phyloP scores from a whole-genome alignment of 2,888 invertebrate species.

The Steinernema hermaphroditum region DNA sequence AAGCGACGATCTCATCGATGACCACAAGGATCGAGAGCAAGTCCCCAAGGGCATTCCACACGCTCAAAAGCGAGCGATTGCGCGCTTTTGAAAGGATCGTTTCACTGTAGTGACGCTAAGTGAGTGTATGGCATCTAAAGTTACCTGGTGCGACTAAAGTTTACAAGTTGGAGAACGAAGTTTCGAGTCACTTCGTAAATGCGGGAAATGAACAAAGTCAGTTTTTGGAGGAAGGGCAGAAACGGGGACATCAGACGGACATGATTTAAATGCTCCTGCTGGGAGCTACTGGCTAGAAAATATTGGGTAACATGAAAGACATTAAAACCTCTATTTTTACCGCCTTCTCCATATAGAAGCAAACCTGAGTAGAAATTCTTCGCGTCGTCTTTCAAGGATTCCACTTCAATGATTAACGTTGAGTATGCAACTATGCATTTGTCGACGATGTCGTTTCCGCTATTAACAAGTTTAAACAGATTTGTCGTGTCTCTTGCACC shows the following conservation, averaged over 20 bases:
- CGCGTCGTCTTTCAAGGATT: conserved; percentile 75
- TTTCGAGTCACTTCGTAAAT: conserved; percentile 77
- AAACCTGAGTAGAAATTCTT: conserved; percentile 73
- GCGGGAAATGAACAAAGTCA: conserved; percentile 76
- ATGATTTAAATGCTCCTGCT: conserved; percentile 33
- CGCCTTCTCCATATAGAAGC: conserved; percentile 75
- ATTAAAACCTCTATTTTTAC: no score
- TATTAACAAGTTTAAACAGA: conserved; percentile 23
- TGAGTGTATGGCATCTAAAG: not conserved
- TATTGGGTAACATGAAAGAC: no score
- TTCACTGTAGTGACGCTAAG: conserved; percentile 31
- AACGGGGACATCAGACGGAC: conserved; percentile 58
- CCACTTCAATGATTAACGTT: conserved; percentile 79
- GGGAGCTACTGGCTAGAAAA: conserved; percentile 2
- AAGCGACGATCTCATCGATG: conserved; percentile 48
- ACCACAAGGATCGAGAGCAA: conserved; percentile 48
- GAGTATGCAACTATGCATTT: conserved; percentile 78
- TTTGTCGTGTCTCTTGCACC: conserved; percentile 12
- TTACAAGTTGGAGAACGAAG: conserved; percentile 78
- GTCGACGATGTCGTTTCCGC: conserved; percentile 75
- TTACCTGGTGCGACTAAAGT: conserved; percentile 69
- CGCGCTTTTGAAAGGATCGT: conserved; percentile 34
- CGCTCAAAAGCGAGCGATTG: conserved; percentile 40
- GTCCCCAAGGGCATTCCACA: conserved; percentile 56
- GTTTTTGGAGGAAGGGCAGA: conserved; percentile 67